Evolutionary conservation across 1,140 invertebrate genomes (phyloP).

Genomic region (Megalonaias nervosa): DNA sequence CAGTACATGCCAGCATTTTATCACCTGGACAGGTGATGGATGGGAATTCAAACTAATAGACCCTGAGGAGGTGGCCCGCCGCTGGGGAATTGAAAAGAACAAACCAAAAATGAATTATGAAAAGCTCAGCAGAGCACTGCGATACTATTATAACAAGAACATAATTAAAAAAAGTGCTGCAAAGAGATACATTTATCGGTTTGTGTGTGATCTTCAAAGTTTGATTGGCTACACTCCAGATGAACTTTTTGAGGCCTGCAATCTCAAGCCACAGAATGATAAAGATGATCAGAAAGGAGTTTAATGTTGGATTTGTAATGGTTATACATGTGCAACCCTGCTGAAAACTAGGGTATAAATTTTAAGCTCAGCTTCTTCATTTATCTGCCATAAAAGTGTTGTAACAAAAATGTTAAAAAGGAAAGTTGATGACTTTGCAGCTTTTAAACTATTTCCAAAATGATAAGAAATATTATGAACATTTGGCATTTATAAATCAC

Average conservation of each 20-base stretch:
- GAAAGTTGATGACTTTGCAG: too few relatives aligned
- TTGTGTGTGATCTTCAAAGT: constrained; percentile 95
- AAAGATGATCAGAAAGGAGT: constrained; percentile 1
- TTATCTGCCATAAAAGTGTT: too few relatives aligned
- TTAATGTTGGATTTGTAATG: too few relatives aligned
- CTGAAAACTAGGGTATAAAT: too few relatives aligned
- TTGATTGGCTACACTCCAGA: constrained; percentile 69
- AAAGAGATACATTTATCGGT: constrained; percentile 98
- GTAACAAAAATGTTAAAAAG: too few relatives aligned
- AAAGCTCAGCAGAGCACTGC: constrained; percentile 93
- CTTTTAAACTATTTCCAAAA: too few relatives aligned
- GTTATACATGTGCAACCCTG: too few relatives aligned
- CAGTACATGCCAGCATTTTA: constrained; percentile 95
- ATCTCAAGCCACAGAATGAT: too few relatives aligned
- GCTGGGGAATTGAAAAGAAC: constrained; percentile 98
- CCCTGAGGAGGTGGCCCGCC: constrained; percentile 96
- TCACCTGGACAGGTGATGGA: constrained; percentile 98
- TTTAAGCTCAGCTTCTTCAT: too few relatives aligned
- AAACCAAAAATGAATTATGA: constrained; percentile 99
- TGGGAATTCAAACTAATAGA: constrained; percentile 99
- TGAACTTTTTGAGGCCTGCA: constrained; percentile 66
- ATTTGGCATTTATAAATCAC: too few relatives aligned
- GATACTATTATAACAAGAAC: constrained; percentile 99
- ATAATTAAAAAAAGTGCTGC: constrained; percentile 95
- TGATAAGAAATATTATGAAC: too few relatives aligned